phyloP scores from a whole-genome alignment of 2,797 vertebrate genomes.

The Pipistrellus kuhlii region DNA sequence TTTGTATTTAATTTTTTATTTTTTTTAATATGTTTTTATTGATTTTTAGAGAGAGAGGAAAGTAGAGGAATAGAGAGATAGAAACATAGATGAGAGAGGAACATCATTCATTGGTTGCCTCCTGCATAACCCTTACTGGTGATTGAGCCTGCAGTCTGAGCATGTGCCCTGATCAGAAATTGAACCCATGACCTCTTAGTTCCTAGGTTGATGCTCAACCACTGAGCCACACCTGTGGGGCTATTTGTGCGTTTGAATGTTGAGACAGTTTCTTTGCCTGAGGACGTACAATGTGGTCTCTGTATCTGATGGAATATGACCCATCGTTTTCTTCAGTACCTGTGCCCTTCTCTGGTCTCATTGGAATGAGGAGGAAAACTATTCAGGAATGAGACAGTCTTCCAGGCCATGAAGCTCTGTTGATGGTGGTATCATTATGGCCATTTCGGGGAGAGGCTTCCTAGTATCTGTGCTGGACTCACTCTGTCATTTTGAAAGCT shows the following conservation, averaged over 20 bases:
- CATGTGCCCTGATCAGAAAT: too few relatives aligned
- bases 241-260: background rate
- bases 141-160: too few relatives aligned
- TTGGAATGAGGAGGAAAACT: background rate
- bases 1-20: background rate
- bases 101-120: too few relatives aligned
- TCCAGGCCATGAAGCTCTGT: background rate
- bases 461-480: background rate
- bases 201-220: too few relatives aligned
- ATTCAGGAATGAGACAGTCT: background rate
- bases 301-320: background rate
- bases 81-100: too few relatives aligned
- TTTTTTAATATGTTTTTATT: too few relatives aligned
- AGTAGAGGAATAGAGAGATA: too few relatives aligned
- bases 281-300: background rate
- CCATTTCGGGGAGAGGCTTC: background rate
- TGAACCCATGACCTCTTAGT: too few relatives aligned
- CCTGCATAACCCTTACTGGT: too few relatives aligned
- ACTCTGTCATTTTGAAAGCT: background rate
- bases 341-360: background rate
- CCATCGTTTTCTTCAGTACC: background rate
- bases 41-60: too few relatives aligned
- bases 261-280: background rate
- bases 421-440: background rate
- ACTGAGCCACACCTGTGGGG: too few relatives aligned